Percentiles rank a stretch among this genome's conserved stretches.
Evolutionary conservation across 2,888 invertebrate species (phyloP).

Genomic region (Protodeltote pygarga): DNA sequence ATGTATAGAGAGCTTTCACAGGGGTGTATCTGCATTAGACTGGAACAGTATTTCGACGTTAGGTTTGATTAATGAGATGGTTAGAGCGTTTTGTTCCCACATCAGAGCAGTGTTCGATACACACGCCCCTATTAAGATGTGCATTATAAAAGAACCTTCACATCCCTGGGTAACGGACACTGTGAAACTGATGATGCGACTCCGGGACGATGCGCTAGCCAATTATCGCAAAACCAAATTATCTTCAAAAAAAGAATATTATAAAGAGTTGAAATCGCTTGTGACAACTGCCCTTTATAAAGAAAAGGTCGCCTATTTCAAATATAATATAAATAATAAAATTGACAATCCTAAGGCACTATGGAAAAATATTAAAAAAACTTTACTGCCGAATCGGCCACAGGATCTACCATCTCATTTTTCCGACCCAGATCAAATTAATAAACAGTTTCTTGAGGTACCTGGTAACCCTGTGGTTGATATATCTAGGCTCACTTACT

Average conservation of each 20-base stretch:
- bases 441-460: neutral
- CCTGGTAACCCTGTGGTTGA: neutral
- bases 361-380: neutral
- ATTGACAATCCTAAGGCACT: neutral
- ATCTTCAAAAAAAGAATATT: neutral
- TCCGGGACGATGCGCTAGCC: neutral
- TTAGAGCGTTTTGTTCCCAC: neutral
- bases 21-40: neutral
- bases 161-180: conserved; percentile 7
- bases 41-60: neutral
- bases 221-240: neutral
- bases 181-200: conserved; percentile 5
- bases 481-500: neutral
- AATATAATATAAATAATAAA: neutral
- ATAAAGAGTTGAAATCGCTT: neutral
- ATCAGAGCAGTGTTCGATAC: neutral
- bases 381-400: neutral
- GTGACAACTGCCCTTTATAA: neutral
- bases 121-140: neutral
- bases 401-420: neutral
- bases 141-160: neutral
- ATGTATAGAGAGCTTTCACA: neutral
- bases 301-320: neutral
- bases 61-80: neutral
- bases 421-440: neutral